Percentiles rank a stretch among this genome's conserved stretches.
phyloP scores from a whole-genome alignment of 2,888 invertebrate species.

The Hydriomena furcata region DNA sequence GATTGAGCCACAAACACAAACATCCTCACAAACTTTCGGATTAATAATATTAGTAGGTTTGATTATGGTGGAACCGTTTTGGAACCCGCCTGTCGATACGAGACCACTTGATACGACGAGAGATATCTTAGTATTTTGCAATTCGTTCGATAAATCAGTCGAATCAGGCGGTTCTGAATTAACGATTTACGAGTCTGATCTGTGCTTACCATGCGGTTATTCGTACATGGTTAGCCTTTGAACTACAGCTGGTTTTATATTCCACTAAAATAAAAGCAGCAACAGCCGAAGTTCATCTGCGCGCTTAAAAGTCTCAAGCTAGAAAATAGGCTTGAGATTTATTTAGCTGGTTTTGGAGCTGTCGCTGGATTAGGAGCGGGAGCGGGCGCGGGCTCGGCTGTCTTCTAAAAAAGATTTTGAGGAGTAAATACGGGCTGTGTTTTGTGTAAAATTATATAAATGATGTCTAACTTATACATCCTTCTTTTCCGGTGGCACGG shows the following conservation, averaged over 20 bases:
- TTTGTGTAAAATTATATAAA: not conserved
- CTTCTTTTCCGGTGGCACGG: conserved; percentile 16
- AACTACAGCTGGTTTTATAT: conserved; percentile 4
- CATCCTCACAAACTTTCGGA: no score
- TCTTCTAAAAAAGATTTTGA: conserved; percentile 2
- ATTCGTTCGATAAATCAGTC: no score
- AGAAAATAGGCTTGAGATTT: not conserved
- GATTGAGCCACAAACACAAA: no score
- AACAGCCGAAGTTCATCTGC: not conserved
- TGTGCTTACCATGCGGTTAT: conserved; percentile 2
- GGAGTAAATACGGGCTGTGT: not conserved
- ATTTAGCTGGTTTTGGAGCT: not conserved
- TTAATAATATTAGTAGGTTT: no score
- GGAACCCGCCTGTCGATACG: no score
- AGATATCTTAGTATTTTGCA: no score
- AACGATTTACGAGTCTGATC: not conserved
- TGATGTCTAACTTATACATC: conserved; percentile 9
- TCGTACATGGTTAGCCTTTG: conserved; percentile 1
- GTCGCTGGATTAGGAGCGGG: not conserved
- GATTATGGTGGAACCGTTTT: no score
- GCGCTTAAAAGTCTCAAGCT: conserved; percentile 1
- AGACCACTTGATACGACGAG: no score
- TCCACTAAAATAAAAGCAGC: not conserved
- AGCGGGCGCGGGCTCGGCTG: not conserved
- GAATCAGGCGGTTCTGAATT: no score